A percentile compares a stretch with the other conserved stretches of the same genome.
Evolutionary conservation across 2,797 vertebrate species (phyloP).

Genomic region (Tachyglossus aculeatus): DNA sequence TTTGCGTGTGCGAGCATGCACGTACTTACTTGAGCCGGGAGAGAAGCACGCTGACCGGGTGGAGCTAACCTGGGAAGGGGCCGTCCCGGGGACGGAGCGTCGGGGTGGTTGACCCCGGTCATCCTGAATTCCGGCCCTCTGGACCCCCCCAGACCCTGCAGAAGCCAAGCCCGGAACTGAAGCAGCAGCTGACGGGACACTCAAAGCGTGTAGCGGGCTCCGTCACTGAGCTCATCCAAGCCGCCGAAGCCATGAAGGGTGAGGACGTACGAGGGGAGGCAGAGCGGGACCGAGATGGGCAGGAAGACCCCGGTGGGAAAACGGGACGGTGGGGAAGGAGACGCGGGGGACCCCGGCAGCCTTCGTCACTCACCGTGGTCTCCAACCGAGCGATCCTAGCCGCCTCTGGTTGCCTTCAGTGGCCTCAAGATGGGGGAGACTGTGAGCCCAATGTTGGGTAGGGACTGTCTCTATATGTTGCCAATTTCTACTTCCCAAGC

Average conservation of each 20-base stretch:
- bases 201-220: conserved; percentile 88
- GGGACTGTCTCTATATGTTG: too few relatives aligned
- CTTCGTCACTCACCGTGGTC: too few relatives aligned
- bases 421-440: too few relatives aligned
- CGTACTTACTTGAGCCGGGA: too few relatives aligned
- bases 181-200: conserved; percentile 84
- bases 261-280: not conserved
- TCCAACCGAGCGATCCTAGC: too few relatives aligned
- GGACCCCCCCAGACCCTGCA: conserved; percentile 78
- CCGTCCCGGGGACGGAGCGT: not conserved
- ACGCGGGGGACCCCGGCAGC: too few relatives aligned
- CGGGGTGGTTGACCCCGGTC: not conserved
- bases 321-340: too few relatives aligned
- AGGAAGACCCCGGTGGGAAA: too few relatives aligned
- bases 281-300: not conserved
- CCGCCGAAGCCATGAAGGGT: conserved; percentile 93
- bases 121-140: not conserved
- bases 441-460: too few relatives aligned
- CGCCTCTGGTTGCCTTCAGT: too few relatives aligned
- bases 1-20: not conserved
- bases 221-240: conserved; percentile 89
- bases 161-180: conserved; percentile 84
- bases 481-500: too few relatives aligned
- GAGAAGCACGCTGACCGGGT: not conserved
- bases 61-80: not conserved